phyloP scores from a whole-genome alignment of 2,888 invertebrate genomes.

The Tetramorium bicarinatum region DNA sequence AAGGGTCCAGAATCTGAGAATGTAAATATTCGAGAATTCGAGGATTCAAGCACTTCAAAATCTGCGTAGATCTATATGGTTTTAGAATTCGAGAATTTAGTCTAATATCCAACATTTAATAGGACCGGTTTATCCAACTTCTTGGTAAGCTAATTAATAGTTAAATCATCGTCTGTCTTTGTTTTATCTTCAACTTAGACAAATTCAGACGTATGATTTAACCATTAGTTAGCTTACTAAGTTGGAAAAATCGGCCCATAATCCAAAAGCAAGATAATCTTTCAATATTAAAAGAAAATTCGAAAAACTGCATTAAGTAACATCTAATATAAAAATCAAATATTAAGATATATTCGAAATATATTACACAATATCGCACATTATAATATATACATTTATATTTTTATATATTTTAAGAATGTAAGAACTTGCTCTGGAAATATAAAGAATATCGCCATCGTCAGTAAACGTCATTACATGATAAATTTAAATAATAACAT shows the following conservation, averaged over 20 bases:
- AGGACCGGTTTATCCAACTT: too few species aligned
- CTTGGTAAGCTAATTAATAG: too few species aligned
- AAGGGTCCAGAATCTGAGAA: background rate
- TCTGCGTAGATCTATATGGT: background rate
- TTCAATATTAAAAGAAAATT: background rate
- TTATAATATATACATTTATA: background rate
- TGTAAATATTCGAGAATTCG: slow-evolving; percentile 26
- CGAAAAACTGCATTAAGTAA: background rate
- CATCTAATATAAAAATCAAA: background rate
- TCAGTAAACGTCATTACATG: background rate
- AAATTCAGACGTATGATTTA: too few species aligned
- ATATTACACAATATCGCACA: background rate
- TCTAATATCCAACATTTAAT: background rate
- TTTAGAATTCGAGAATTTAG: background rate
- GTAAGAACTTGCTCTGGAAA: background rate
- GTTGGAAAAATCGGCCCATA: background rate
- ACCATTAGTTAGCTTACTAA: too few species aligned
- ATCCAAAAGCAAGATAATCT: background rate
- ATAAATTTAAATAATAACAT: too few species aligned
- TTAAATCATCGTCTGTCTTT: too few species aligned
- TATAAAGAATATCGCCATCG: background rate
- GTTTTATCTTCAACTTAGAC: too few species aligned
- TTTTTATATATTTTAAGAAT: background rate
- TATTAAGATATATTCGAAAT: background rate
- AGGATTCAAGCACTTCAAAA: background rate